Evolutionary conservation across 2,888 invertebrate species (phyloP).

Genomic region (Acrobasis repandana): DNA sequence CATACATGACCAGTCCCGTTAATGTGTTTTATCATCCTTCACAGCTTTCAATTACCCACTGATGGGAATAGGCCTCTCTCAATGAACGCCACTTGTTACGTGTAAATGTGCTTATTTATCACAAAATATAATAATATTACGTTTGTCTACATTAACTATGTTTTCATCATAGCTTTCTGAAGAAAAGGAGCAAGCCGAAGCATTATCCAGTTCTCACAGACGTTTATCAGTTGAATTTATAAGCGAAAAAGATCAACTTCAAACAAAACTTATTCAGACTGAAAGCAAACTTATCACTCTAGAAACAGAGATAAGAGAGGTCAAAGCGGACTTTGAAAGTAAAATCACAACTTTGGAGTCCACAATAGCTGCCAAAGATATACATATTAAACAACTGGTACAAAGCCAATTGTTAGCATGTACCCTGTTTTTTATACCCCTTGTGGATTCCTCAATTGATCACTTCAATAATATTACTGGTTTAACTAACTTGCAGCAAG

Average conservation of each 20-base stretch:
- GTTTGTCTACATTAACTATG: not conserved
- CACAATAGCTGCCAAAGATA: slow-evolving; percentile 82
- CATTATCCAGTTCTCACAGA: slow-evolving; percentile 61
- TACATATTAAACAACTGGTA: slow-evolving; percentile 85
- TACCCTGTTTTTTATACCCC: not conserved
- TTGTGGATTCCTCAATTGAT: not conserved
- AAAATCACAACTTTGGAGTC: slow-evolving; percentile 84
- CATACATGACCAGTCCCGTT: not conserved
- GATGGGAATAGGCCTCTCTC: too few relatives aligned
- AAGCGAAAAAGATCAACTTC: slow-evolving; percentile 75
- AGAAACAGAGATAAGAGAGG: slow-evolving; percentile 76
- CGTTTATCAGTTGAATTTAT: slow-evolving; percentile 70
- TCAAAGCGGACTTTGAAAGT: slow-evolving; percentile 82
- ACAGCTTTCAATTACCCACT: too few relatives aligned
- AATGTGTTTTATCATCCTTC: not conserved
- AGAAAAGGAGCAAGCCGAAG: slow-evolving; percentile 73
- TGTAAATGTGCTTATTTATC: too few relatives aligned
- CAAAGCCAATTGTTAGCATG: slow-evolving; percentile 20
- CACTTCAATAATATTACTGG: not conserved
- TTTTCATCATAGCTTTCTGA: slow-evolving; percentile 68
- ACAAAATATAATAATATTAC: too few relatives aligned
- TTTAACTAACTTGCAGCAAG: too few relatives aligned
- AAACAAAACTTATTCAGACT: slow-evolving; percentile 67
- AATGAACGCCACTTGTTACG: too few relatives aligned
- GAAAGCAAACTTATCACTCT: slow-evolving; percentile 75